These are phyloP conservation scores for Meteorus cinctellus DNA, from an alignment of 2,888 invertebrate species.

Conservation along the genomic window DNA sequence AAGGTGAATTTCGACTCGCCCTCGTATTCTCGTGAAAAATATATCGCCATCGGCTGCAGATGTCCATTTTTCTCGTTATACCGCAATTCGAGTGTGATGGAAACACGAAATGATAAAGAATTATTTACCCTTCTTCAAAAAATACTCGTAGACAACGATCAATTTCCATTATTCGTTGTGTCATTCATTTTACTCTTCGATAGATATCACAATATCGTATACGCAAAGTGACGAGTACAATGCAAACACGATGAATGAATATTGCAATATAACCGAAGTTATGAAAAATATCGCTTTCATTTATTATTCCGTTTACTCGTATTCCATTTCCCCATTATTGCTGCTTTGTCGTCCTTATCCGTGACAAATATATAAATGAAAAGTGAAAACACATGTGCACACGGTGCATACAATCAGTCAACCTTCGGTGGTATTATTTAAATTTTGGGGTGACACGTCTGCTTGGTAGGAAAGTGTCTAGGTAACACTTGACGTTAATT, in stretches of 20 bases:
- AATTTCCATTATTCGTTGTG: constrained; percentile 23
- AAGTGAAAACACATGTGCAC: background rate
- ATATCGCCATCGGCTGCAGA: constrained; percentile 32
- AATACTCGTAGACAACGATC: background rate
- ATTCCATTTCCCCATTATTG: background rate
- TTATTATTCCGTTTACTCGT: background rate
- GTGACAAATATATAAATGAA: background rate
- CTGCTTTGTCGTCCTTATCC: background rate
- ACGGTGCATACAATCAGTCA: background rate
- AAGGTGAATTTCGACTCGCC: background rate
- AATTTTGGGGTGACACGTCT: constrained; percentile 11
- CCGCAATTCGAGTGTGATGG: background rate
- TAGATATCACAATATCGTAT: background rate
- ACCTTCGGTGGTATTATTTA: background rate
- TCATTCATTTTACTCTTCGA: background rate
- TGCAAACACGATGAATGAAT: background rate
- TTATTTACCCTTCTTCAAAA: constrained; percentile 9
- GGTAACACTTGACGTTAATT: constrained; percentile 36
- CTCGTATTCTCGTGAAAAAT: constrained; percentile 21
- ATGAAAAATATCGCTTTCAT: background rate
- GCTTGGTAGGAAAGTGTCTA: constrained; percentile 4
- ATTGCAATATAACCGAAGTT: background rate
- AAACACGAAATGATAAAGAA: background rate
- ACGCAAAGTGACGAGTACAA: background rate
- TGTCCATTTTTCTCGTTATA: constrained; percentile 21